These are phyloP conservation scores for Propsilocerus akamusi DNA, from an alignment of 1,140 invertebrate species.

Conservation along the genomic window DNA sequence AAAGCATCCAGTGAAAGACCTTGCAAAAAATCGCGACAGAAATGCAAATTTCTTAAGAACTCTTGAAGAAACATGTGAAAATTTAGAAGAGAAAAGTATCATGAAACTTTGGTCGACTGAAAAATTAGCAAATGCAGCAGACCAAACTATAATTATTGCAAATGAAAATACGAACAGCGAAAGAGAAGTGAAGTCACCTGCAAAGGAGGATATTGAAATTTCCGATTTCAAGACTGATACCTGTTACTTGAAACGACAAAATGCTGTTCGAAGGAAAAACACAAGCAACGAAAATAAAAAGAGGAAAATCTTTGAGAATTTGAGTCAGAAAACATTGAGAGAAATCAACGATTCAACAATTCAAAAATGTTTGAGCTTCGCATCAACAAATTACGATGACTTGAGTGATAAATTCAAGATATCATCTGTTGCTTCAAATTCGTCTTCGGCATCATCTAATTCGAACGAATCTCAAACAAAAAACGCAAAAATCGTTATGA, in stretches of 20 bases:
- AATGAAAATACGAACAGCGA: conserved; percentile 18
- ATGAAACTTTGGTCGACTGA: background rate
- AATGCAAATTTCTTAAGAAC: background rate
- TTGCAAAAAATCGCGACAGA: background rate
- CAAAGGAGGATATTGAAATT: background rate
- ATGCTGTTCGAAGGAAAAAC: conserved; percentile 19
- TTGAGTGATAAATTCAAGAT: conserved; percentile 14
- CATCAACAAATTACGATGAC: conserved; percentile 13
- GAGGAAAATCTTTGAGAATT: background rate
- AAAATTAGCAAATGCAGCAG: background rate
- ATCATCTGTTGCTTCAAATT: conserved; percentile 13
- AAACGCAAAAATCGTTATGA: background rate
- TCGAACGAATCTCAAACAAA: background rate
- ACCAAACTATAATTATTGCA: background rate
- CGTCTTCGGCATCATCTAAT: conserved; percentile 6
- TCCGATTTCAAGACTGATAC: background rate
- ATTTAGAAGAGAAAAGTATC: background rate
- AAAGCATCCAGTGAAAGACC: no score
- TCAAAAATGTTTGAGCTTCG: conserved; percentile 20
- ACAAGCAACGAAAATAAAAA: conserved; percentile 2
- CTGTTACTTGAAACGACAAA: conserved; percentile 18
- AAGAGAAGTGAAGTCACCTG: conserved; percentile 22
- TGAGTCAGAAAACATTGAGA: background rate
- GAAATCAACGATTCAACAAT: conserved; percentile 9
- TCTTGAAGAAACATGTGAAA: background rate